A percentile compares a stretch with the other conserved stretches of the same genome.
Evolutionary conservation across 2,797 vertebrate species (phyloP).

Genomic region (Arctocebus calabarensis): DNA sequence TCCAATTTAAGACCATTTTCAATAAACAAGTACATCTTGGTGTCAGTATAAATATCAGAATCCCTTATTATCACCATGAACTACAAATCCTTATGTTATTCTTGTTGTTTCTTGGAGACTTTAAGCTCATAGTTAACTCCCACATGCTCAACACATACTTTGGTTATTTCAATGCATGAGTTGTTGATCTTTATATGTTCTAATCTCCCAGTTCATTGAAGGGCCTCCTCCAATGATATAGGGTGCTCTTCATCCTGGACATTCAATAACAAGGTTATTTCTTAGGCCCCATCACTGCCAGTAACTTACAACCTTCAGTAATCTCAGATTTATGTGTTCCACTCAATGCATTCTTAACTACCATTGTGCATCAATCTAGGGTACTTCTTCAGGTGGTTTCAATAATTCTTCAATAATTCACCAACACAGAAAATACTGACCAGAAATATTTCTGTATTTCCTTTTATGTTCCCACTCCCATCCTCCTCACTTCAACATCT

Average conservation of each 20-base stretch:
- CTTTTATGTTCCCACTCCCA: background rate
- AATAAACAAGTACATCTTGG: background rate
- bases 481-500: background rate
- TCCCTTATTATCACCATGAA: background rate
- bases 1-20: background rate
- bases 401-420: background rate
- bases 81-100: background rate
- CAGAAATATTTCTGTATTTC: background rate
- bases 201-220: background rate
- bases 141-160: background rate
- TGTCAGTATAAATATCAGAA: background rate
- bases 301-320: background rate
- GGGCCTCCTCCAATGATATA: background rate
- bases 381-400: background rate
- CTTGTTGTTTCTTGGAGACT: background rate
- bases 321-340: background rate
- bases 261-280: background rate
- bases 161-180: background rate
- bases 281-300: background rate
- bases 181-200: background rate
- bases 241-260: background rate
- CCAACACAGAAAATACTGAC: fast-evolving
- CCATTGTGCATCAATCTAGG: background rate
- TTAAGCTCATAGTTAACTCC: background rate
- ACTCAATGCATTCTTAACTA: background rate